Percentiles rank a stretch among this genome's conserved stretches.
These are phyloP conservation scores for Lasioglossum figueresi DNA, from an alignment of 2,888 invertebrate species.

Conservation along the genomic window DNA sequence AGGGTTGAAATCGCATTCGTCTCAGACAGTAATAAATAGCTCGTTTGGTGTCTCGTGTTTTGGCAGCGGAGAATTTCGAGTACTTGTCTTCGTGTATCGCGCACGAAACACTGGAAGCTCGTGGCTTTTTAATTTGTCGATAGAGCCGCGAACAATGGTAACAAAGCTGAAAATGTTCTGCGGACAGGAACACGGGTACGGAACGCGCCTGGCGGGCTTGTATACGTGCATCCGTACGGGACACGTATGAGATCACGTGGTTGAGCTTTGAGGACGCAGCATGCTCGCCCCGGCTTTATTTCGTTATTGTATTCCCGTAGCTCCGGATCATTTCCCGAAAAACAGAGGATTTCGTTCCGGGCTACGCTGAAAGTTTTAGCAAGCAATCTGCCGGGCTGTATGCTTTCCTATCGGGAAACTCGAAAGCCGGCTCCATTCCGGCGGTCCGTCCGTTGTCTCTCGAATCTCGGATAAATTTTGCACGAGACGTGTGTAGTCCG, in stretches of 20 bases:
- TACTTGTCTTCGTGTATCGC: background rate
- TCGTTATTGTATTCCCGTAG: constrained; percentile 59
- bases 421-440: constrained; percentile 38
- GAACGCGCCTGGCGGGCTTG: background rate
- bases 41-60: background rate
- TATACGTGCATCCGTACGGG: constrained; percentile 1
- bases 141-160: constrained; percentile 51
- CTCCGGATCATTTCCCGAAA: constrained; percentile 47
- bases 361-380: constrained; percentile 71
- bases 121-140: constrained; percentile 46
- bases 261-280: constrained; percentile 17
- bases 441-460: constrained; percentile 57
- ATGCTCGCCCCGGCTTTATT: constrained; percentile 39
- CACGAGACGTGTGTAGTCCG: constrained; percentile 39
- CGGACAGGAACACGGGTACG: background rate
- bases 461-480: constrained; percentile 66
- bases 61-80: background rate
- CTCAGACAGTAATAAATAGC: background rate
- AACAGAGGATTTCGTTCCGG: constrained; percentile 43
- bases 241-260: background rate
- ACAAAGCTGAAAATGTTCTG: constrained; percentile 40
- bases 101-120: background rate
- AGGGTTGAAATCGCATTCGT: too few species aligned
- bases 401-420: constrained; percentile 61
- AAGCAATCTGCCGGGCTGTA: constrained; percentile 69